These are phyloP conservation scores for Cosmia pyralina DNA, from an alignment of 2,888 invertebrate genomes.

Conservation along the genomic window DNA sequence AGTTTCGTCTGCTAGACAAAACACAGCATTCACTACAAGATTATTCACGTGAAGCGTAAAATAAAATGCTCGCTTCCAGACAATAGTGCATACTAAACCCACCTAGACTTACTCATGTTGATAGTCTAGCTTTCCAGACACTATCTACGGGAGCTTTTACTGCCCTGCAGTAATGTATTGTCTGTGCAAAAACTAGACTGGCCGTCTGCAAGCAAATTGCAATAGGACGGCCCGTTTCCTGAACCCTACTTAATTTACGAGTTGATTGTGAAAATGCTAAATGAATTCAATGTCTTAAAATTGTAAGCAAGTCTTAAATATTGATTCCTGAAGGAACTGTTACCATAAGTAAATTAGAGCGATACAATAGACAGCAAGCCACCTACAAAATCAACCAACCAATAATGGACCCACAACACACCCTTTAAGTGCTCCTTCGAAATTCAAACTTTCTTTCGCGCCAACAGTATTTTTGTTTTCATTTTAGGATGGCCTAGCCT, in stretches of 20 bases:
- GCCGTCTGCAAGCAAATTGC: constrained; percentile 45
- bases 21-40: constrained; percentile 19
- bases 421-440: constrained; percentile 16
- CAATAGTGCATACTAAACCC: constrained; percentile 18
- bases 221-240: constrained; percentile 35
- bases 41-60: constrained; percentile 30
- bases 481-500: background rate
- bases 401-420: constrained; percentile 5
- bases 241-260: constrained; percentile 32
- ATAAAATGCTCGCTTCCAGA: constrained; percentile 40
- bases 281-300: background rate
- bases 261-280: background rate
- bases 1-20: constrained; percentile 22
- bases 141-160: constrained; percentile 50
- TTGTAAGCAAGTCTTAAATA: background rate
- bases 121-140: constrained; percentile 55
- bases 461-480: background rate
- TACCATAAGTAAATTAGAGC: background rate
- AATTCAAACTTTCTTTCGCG: background rate
- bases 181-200: constrained; percentile 44
- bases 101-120: constrained; percentile 41
- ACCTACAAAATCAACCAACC: background rate
- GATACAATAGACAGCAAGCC: background rate
- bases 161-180: constrained; percentile 41
- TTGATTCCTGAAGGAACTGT: constrained; percentile 3